Evolutionary conservation across 2,888 invertebrate genomes (phyloP).

Genomic region (Fragum sueziense): DNA sequence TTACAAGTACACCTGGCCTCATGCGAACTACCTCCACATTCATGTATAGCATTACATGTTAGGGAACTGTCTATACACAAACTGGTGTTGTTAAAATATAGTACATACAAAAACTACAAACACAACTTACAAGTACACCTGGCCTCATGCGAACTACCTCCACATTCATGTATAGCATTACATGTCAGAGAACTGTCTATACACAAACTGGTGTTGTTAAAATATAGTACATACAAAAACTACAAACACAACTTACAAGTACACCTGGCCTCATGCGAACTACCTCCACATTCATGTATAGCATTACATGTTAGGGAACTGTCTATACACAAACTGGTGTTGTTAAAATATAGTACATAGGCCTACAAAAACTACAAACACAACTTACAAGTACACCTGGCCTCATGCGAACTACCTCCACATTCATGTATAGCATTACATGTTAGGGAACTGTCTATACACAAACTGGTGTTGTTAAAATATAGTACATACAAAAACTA

Average conservation of each 20-base stretch:
- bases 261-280: neutral
- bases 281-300: neutral
- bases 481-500: neutral
- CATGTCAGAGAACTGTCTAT: neutral
- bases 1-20: neutral
- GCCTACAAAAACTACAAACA: too few relatives aligned
- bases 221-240: too few relatives aligned
- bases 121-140: neutral
- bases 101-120: too few relatives aligned
- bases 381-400: neutral
- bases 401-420: neutral
- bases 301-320: neutral
- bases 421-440: constrained; percentile 1
- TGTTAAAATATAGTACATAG: too few relatives aligned
- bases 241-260: neutral
- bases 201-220: neutral
- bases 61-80: neutral
- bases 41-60: neutral
- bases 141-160: neutral
- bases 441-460: neutral
- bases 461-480: neutral
- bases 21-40: neutral
- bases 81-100: too few relatives aligned
- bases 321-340: neutral
- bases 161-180: neutral